These are phyloP conservation scores for Itoplectis maculator DNA, from an alignment of 2,888 invertebrate genomes.

Conservation along the genomic window DNA sequence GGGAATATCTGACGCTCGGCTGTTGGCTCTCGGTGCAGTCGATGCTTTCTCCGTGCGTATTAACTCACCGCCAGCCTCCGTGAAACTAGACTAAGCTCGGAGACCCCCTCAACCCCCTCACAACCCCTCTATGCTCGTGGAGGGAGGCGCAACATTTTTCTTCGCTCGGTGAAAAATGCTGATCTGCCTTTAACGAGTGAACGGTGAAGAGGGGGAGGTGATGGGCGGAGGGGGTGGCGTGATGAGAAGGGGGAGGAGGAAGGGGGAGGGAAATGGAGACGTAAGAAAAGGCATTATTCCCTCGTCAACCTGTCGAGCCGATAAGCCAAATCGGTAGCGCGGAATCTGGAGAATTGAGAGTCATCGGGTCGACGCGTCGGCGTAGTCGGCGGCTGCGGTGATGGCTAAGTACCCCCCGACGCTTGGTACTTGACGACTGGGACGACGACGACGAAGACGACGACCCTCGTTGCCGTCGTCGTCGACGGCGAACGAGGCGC, in stretches of 20 bases:
- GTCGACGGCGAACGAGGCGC: conserved; percentile 6
- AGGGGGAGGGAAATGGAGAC: background rate
- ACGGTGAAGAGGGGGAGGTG: background rate
- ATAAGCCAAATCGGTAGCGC: conserved; percentile 59
- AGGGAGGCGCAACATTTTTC: conserved; percentile 13
- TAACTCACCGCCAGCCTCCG: no score
- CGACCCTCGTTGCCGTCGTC: conserved; percentile 48
- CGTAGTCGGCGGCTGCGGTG: conserved; percentile 4
- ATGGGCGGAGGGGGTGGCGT: no score
- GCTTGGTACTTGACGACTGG: conserved; percentile 35
- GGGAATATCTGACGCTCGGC: no score
- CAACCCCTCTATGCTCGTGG: background rate
- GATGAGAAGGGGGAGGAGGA: no score
- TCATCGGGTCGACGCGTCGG: conserved; percentile 33
- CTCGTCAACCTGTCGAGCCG: conserved; percentile 53
- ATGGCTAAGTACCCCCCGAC: conserved; percentile 50
- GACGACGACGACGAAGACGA: conserved; percentile 44
- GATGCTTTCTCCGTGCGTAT: no score
- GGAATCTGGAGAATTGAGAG: conserved; percentile 64
- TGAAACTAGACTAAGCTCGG: no score
- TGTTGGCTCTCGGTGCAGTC: no score
- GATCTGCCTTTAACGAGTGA: conserved; percentile 33
- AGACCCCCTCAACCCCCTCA: no score
- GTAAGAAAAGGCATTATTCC: conserved; percentile 48
- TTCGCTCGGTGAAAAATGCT: conserved; percentile 25